A percentile compares a stretch with the other conserved stretches of the same genome.
Evolutionary conservation across 2,797 vertebrate species (phyloP).

Genomic region (Cyprinodon diabolis): DNA sequence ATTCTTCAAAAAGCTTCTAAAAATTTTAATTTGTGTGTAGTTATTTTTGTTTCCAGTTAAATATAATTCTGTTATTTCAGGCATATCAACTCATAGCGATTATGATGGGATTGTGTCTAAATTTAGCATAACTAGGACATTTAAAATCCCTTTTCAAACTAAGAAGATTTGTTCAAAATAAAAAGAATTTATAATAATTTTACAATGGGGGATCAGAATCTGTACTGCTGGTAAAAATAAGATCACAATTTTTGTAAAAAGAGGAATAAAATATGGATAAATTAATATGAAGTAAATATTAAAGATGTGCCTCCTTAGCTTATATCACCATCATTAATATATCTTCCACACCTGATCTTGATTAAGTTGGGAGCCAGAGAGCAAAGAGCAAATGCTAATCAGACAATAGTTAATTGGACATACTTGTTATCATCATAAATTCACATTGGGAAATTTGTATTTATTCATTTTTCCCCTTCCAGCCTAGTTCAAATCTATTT

Average conservation of each 20-base stretch:
- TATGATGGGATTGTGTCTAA: no score
- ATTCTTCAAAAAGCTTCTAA: no score
- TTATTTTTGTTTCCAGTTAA: no score
- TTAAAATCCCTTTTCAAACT: no score
- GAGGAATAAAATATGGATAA: background rate
- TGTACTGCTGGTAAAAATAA: background rate
- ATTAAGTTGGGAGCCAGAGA: conserved; percentile 29
- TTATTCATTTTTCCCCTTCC: conserved; percentile 9
- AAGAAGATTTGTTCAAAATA: no score
- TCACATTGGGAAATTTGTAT: conserved; percentile 10
- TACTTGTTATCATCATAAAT: conserved; percentile 17
- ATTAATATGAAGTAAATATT: conserved; percentile 26
- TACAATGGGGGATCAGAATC: no score
- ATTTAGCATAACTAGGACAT: no score
- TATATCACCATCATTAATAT: conserved; percentile 23
- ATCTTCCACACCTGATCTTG: conserved; percentile 24
- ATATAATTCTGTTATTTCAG: no score
- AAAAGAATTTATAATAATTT: no score
- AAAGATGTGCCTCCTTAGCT: conserved; percentile 39
- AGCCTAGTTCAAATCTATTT: background rate
- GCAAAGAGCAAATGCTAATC: conserved; percentile 41
- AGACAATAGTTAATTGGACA: conserved; percentile 40
- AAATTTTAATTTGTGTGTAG: no score
- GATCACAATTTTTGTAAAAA: background rate
- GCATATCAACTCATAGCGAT: no score